phyloP scores from a whole-genome alignment of 2,113 vertebrate species.

The Romanogobio albipinnatus region DNA sequence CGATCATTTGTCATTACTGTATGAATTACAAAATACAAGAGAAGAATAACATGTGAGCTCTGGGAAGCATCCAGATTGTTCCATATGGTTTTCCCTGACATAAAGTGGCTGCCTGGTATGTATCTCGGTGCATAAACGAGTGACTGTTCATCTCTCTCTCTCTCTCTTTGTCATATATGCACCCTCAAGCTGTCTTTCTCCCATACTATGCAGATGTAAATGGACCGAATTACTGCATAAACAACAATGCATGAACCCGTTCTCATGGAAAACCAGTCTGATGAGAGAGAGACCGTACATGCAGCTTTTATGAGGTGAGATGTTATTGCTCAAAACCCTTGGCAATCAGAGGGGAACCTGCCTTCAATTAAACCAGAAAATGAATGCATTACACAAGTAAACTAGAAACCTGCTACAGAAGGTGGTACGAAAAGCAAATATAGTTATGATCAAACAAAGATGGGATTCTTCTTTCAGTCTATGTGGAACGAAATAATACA shows the following conservation, averaged over 20 bases:
- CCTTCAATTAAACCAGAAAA: constrained; percentile 7
- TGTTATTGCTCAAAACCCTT: constrained; percentile 45
- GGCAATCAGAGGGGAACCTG: constrained; percentile 28
- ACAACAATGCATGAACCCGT: constrained; percentile 14
- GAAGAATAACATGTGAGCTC: neutral
- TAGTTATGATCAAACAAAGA: neutral
- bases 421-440: neutral
- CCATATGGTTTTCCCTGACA: neutral
- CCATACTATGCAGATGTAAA: neutral
- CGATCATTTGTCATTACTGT: neutral
- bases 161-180: neutral
- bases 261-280: constrained; percentile 5
- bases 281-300: constrained; percentile 41
- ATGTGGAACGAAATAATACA: neutral
- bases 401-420: neutral
- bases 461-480: neutral
- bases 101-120: neutral
- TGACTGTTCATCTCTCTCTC: neutral
- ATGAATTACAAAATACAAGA: neutral
- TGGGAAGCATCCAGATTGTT: neutral
- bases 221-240: neutral
- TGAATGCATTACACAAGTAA: neutral
- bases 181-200: neutral
- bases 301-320: constrained; percentile 64
- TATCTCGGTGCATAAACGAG: neutral